Evolutionary conservation across 1,140 invertebrate species (phyloP).

Genomic region (Musca domestica): DNA sequence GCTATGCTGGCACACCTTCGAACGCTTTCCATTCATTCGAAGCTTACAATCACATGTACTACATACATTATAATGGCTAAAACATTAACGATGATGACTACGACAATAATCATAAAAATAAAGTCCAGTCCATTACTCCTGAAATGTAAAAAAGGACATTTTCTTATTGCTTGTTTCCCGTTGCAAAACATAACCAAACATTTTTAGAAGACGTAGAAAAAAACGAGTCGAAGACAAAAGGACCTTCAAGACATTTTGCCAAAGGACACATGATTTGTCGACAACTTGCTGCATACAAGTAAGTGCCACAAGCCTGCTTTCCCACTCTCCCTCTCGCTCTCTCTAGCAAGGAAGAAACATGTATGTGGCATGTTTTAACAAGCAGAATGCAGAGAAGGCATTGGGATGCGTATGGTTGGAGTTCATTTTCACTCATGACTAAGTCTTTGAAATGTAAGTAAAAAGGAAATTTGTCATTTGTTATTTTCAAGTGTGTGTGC

Average conservation of each 20-base stretch:
- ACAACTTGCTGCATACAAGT: conserved; percentile 14
- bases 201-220: background rate
- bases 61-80: background rate
- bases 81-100: background rate
- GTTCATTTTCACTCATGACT: conserved; percentile 21
- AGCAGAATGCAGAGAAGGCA: too few species aligned
- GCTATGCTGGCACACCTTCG: too few species aligned
- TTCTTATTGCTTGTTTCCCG: conserved; percentile 16
- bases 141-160: conserved; percentile 4
- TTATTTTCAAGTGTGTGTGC: background rate
- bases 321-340: too few species aligned
- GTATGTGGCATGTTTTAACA: too few species aligned
- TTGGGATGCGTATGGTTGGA: background rate
- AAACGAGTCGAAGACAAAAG: background rate
- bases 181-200: background rate
- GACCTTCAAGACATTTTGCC: conserved; percentile 2
- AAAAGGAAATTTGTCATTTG: conserved; percentile 19
- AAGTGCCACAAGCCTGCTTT: too few species aligned
- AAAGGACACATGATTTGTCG: conserved; percentile 15
- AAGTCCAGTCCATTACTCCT: conserved; percentile 25
- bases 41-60: too few species aligned
- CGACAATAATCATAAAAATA: conserved; percentile 25
- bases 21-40: too few species aligned
- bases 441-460: conserved; percentile 14
- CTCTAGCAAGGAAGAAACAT: too few species aligned